Evolutionary conservation across 2,797 vertebrate genomes (phyloP).

Genomic region (Choloepus didactylus): DNA sequence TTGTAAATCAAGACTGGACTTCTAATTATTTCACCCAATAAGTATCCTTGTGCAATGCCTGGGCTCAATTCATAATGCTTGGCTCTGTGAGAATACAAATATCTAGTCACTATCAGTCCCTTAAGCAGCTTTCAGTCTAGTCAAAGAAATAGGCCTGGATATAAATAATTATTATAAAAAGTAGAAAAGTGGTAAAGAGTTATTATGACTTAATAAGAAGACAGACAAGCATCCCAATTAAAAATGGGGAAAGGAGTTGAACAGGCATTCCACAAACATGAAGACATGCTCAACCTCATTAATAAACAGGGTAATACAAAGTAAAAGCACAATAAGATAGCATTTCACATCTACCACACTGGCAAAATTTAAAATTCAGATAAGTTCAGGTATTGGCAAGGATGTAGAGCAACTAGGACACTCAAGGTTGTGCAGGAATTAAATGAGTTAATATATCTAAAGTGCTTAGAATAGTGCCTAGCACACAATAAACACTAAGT

Average conservation of each 20-base stretch:
- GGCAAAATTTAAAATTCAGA: background rate
- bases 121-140: background rate
- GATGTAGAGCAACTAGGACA: background rate
- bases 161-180: background rate
- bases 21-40: background rate
- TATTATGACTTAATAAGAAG: constrained; percentile 1
- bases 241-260: background rate
- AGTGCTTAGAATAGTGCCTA: background rate
- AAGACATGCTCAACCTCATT: background rate
- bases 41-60: background rate
- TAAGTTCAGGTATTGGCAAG: background rate
- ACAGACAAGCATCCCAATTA: background rate
- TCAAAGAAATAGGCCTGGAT: background rate
- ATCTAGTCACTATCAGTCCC: background rate
- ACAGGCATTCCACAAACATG: background rate
- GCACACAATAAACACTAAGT: background rate
- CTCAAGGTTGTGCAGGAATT: background rate
- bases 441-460: background rate
- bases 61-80: background rate
- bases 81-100: background rate
- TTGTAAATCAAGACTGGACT: background rate
- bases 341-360: background rate
- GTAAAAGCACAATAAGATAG: too few species aligned
- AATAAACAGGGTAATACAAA: too few species aligned
- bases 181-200: background rate